phyloP scores from a whole-genome alignment of 2,888 invertebrate species.

The Aradus depressus region DNA sequence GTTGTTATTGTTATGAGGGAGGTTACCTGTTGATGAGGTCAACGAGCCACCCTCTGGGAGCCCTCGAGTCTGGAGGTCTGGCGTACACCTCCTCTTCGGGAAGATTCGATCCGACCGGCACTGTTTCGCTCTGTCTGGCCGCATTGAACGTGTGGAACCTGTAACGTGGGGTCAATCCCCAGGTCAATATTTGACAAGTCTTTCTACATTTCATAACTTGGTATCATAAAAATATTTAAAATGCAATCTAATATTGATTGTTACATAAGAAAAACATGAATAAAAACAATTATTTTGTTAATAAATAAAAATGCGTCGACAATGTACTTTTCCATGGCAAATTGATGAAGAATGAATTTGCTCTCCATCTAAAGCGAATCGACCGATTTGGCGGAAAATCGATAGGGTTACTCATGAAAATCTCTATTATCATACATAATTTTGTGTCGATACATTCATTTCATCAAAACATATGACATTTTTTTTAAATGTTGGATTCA shows the following conservation, averaged over 20 bases:
- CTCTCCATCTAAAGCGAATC: too few relatives aligned
- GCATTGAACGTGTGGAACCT: conserved; percentile 82
- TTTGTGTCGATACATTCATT: too few relatives aligned
- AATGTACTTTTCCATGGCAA: not conserved
- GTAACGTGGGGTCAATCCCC: conserved; percentile 31
- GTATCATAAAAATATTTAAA: conserved; percentile 5
- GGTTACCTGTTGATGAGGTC: conserved; percentile 84
- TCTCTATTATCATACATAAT: too few relatives aligned
- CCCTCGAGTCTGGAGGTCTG: conserved; percentile 65
- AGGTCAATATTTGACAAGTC: not conserved
- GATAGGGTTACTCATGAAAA: too few relatives aligned
- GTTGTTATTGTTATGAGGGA: too few relatives aligned
- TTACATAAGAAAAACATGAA: conserved; percentile 8
- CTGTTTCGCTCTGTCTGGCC: conserved; percentile 60
- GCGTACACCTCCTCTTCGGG: conserved; percentile 63
- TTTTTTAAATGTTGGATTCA: too few relatives aligned
- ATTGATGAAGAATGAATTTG: too few relatives aligned
- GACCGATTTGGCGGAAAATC: too few relatives aligned
- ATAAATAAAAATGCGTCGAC: not conserved
- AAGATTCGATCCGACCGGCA: conserved; percentile 47
- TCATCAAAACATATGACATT: too few relatives aligned
- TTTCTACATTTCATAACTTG: too few relatives aligned
- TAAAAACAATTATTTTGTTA: not conserved
- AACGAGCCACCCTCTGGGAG: conserved; percentile 88
- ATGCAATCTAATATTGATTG: conserved; percentile 8